Evolutionary conservation across 2,797 vertebrate genomes (phyloP), one percentile per base, ranked within the genome.

Genomic region (Smutsia temminckii): DNA sequence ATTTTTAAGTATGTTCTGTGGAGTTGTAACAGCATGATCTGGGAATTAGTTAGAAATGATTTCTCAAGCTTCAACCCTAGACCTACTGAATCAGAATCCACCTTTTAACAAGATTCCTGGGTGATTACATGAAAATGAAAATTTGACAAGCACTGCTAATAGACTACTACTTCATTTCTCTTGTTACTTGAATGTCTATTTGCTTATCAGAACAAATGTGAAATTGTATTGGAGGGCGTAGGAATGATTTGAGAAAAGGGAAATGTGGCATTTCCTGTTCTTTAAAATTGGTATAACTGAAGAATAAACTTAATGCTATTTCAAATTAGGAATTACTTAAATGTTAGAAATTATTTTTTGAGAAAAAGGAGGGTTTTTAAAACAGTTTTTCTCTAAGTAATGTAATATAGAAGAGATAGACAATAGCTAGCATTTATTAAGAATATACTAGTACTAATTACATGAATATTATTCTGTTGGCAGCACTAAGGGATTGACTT

Each of bases 261-360:
- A 86, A 92, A 81, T 69, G 18, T 66, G 34, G 46, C 13, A 40
- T 63, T 85, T 77, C 27, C 51, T 81, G 61, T 12, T 37, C 8
- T 11, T 66, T 87, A 88, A 61, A 46, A 59, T 61, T n/a, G 53
- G 14, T n/a, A 81, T 77, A 75, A 77, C 20, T 78, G 29, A 75
- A 90, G 55, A 46, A 72, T 4, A 87, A 85, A 85, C 8, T 86
- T 66, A 85, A 84, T 77, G 40, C 46, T 83, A 20, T 64, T 95
- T 93, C 55, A 96, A 93, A 87, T 69, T 83, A 77, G 64, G 4
- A 90, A 77, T 86, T 75, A 69, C 69, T 81, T 80, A 81, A 95
- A 64, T 86, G 64, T 72, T 92, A 29, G 42, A 81, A 64, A 72
- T 89, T 25, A 84, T 94, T 78, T 95, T 71, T 34, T 40, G 40